These are phyloP conservation scores for Taeniopygia guttata DNA, from an alignment of 2,797 vertebrate genomes.

Conservation along the genomic window DNA sequence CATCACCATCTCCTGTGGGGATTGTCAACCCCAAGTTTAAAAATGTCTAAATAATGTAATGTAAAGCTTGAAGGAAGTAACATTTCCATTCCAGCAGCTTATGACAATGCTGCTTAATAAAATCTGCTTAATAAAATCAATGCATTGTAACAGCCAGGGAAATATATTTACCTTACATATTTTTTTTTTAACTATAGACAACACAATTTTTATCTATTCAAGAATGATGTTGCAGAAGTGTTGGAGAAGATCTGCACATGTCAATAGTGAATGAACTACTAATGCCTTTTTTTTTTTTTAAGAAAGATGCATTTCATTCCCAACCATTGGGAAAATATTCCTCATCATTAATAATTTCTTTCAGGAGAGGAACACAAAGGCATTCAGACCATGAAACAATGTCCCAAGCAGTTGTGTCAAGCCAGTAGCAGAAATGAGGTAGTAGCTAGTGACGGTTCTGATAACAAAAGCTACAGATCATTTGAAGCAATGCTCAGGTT, in stretches of 20 bases:
- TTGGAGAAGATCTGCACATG: background rate
- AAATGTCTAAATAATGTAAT: slow-evolving; percentile 37
- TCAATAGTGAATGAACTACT: background rate
- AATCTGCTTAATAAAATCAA: slow-evolving; percentile 50
- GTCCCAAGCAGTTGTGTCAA: background rate
- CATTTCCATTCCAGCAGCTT: slow-evolving; percentile 2
- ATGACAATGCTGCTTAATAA: slow-evolving; percentile 40
- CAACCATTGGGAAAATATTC: background rate
- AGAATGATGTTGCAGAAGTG: background rate
- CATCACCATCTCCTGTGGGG: slow-evolving; percentile 4
- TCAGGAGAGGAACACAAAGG: background rate
- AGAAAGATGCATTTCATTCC: background rate
- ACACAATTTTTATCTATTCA: background rate
- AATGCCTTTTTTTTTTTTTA: background rate
- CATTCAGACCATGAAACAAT: background rate
- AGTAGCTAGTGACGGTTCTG: background rate
- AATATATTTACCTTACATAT: background rate
- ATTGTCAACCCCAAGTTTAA: slow-evolving; percentile 21
- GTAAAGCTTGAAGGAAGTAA: slow-evolving; percentile 32
- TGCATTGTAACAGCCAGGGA: background rate
- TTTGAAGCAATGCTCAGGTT: background rate
- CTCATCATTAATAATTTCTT: background rate
- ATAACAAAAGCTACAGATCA: background rate
- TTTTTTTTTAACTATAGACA: background rate
- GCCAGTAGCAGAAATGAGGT: background rate